phyloP scores from a whole-genome alignment of 2,888 invertebrate genomes.

The Sarcophaga carnaria region DNA sequence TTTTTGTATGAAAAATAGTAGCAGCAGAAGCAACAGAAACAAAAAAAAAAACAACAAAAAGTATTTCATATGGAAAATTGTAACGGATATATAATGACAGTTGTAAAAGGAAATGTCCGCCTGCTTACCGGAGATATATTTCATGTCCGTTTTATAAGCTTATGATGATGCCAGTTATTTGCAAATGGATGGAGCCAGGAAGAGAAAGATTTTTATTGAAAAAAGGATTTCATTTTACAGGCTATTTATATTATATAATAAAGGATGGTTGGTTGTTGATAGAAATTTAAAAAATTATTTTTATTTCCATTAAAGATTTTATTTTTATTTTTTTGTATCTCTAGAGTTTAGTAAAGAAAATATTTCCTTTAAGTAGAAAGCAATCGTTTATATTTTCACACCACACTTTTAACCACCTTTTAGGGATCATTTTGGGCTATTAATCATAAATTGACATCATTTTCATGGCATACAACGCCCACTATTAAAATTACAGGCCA shows the following conservation, averaged over 20 bases:
- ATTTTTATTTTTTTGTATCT: too few species aligned
- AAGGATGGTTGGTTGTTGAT: too few species aligned
- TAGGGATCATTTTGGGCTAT: slow-evolving; percentile 32
- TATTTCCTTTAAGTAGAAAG: not conserved
- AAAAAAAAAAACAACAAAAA: slow-evolving; percentile 43
- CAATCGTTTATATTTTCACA: slow-evolving; percentile 59
- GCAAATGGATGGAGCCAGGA: not conserved
- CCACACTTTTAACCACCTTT: slow-evolving; percentile 40
- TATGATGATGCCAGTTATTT: slow-evolving; percentile 32
- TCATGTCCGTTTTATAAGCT: slow-evolving; percentile 77
- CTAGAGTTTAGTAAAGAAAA: not conserved
- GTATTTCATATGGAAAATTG: slow-evolving; percentile 66
- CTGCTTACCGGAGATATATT: slow-evolving; percentile 81
- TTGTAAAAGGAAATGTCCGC: slow-evolving; percentile 80
- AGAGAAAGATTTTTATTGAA: not conserved
- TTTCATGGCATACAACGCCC: slow-evolving; percentile 64
- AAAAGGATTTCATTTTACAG: not conserved
- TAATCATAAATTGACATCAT: slow-evolving; percentile 63
- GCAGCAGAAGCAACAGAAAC: not conserved
- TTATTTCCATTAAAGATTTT: too few species aligned
- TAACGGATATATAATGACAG: slow-evolving; percentile 71
- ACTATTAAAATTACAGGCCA: slow-evolving; percentile 55
- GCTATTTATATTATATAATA: too few species aligned
- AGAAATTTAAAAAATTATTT: too few species aligned
- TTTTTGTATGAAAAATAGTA: slow-evolving; percentile 9